Evolutionary conservation across 2,113 vertebrate genomes (phyloP), one percentile per base, ranked within the genome.

Genomic region (Anas platyrhynchos): DNA sequence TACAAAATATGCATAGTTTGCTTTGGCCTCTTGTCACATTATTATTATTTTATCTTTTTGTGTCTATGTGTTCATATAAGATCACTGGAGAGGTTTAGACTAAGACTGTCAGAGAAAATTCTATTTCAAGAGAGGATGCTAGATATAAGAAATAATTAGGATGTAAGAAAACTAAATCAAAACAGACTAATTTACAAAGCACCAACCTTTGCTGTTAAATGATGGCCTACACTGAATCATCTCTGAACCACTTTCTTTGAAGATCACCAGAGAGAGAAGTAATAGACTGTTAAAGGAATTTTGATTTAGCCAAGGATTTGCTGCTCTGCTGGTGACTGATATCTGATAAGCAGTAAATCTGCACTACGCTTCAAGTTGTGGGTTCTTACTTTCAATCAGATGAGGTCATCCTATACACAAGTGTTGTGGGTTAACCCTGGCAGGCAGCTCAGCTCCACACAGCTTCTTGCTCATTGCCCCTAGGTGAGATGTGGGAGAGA

Each of bases 351-450:
- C 41, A 65, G 44, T 22, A 82, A 77, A 96, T 31, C 62, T 69
- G 4, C 8, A 61, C 34, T 86, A 18, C 44, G 26, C 68, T 86
- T 83, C 26, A 36, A 77, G 72, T 62, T 6, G 7, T 62, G 65
- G 52, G n/a, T 87, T 95, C 54, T 93, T 95, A 76, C 88, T 94
- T 94, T 92, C 66, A 69, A 3, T 68, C 27, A 89, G 81, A 15
- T 55, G 66, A 94, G 75, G 66, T 93, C 81, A 91, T 38, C 16
- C 31, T 23, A 52, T n/a, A 83, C 46, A 11, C 48, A 50, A 50
- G 48, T 50, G 48, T 50, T 50, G 22, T 50, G 48, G 22, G 21
- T 50, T 50, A 50, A 50, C 48, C 48, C 48, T 22, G 48, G 48
- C 48, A 50, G 48, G 22, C 22, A 50, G 22, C 48, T 50, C 48